Evolutionary conservation across 1,140 invertebrate species (phyloP).

Genomic region (Anadara kagoshimensis): DNA sequence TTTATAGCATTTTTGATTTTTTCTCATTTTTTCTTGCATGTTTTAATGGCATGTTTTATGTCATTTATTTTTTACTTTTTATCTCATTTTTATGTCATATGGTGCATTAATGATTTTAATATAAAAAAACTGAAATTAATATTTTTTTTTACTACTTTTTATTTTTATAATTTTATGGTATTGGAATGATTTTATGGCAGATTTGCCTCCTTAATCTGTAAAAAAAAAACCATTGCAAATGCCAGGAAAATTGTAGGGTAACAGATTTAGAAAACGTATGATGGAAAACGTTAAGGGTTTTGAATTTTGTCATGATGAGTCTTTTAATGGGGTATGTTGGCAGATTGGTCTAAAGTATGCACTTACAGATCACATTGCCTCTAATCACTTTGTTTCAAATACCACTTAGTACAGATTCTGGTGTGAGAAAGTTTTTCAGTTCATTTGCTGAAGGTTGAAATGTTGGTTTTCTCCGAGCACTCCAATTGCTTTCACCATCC

Average conservation of each 20-base stretch:
- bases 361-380: too few relatives aligned
- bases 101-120: not conserved
- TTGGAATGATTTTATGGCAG: not conserved
- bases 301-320: too few relatives aligned
- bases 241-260: not conserved
- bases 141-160: not conserved
- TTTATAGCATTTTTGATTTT: too few relatives aligned
- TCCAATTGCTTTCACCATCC: too few relatives aligned
- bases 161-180: not conserved
- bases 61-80: not conserved
- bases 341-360: too few relatives aligned
- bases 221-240: not conserved
- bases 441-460: too few relatives aligned
- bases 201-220: not conserved
- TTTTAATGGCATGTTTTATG: conserved; percentile 16
- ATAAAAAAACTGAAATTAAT: not conserved
- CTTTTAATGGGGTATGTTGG: too few relatives aligned
- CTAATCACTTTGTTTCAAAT: too few relatives aligned
- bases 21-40: not conserved
- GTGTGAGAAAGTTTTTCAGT: too few relatives aligned
- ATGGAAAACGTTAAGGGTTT: not conserved
- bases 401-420: too few relatives aligned
- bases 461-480: too few relatives aligned
- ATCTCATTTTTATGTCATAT: not conserved
- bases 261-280: not conserved